These are phyloP conservation scores for Meteorus cinctellus DNA, from an alignment of 2,888 invertebrate species.

Conservation along the genomic window DNA sequence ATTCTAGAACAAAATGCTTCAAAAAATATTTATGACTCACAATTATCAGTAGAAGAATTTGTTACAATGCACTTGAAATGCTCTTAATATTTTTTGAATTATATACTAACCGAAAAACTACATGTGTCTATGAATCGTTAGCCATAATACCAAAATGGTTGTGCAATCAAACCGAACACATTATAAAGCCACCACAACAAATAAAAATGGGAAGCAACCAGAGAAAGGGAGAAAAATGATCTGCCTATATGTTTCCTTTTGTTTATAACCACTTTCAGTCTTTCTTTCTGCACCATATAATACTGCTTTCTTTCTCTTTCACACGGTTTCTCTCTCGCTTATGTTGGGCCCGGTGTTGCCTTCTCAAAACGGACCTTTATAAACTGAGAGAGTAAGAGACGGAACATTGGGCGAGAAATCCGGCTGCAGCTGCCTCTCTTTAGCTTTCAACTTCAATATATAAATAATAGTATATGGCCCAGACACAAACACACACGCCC, in stretches of 20 bases:
- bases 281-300: neutral
- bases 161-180: conserved; percentile 3
- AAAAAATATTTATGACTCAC: too few relatives aligned
- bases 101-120: too few relatives aligned
- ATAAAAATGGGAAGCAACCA: conserved; percentile 3
- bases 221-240: conserved; percentile 25
- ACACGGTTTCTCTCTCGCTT: neutral
- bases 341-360: conserved; percentile 12
- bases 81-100: too few relatives aligned
- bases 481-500: conserved; percentile 11
- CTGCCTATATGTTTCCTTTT: neutral
- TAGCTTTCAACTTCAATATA: conserved; percentile 12
- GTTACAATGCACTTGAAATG: too few relatives aligned
- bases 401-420: conserved; percentile 29
- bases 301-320: neutral
- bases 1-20: too few relatives aligned
- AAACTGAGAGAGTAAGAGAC: neutral
- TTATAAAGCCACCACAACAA: neutral
- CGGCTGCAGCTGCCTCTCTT: conserved; percentile 11
- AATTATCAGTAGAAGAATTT: too few relatives aligned
- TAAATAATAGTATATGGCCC: neutral
- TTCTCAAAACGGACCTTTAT: conserved; percentile 31
- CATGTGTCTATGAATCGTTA: conserved; percentile 22
- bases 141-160: conserved; percentile 19
- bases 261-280: neutral